phyloP scores from a whole-genome alignment of 2,888 invertebrate species.

The Acrobeloides nanus region DNA sequence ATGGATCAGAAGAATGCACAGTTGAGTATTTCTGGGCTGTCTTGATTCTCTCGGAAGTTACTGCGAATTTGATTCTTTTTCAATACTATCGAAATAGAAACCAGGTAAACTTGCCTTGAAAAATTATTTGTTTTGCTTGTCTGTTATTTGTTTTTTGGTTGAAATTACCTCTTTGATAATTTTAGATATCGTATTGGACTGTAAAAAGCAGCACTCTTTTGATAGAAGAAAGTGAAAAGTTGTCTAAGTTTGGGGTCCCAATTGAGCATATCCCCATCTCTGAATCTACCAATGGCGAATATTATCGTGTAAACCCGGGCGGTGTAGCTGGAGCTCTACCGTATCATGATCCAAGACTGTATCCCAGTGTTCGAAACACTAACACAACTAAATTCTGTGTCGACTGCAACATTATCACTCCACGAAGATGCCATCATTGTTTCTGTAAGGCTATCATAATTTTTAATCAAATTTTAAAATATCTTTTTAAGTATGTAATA shows the following conservation, averaged over 20 bases:
- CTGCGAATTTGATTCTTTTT: constrained; percentile 20
- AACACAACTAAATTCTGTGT: constrained; percentile 33
- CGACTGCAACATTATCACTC: constrained; percentile 38
- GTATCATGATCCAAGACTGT: too few species aligned
- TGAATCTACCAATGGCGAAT: constrained; percentile 11
- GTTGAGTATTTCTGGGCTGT: constrained; percentile 11
- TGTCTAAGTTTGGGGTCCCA: constrained; percentile 3
- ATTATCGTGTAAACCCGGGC: background rate
- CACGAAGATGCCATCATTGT: too few species aligned
- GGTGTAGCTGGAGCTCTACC: too few species aligned
- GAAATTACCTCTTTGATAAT: too few species aligned
- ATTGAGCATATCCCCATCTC: too few species aligned
- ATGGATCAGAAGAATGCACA: constrained; percentile 11
- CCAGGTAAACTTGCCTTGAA: constrained; percentile 17
- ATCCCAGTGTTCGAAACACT: constrained; percentile 11
- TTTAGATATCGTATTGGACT: constrained; percentile 28
- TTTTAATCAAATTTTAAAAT: too few species aligned
- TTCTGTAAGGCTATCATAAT: constrained; percentile 56
- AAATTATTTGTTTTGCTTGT: too few species aligned
- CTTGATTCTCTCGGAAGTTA: constrained; percentile 19
- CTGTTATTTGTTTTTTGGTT: constrained; percentile 6
- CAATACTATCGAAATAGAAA: constrained; percentile 24
- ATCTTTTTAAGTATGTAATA: too few species aligned
- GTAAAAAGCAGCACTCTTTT: constrained; percentile 24
- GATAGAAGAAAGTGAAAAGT: constrained; percentile 6